A percentile compares a stretch with the other conserved stretches of the same genome.
These are phyloP conservation scores for Arge pagana DNA, from an alignment of 2,888 invertebrate genomes.

Conservation along the genomic window DNA sequence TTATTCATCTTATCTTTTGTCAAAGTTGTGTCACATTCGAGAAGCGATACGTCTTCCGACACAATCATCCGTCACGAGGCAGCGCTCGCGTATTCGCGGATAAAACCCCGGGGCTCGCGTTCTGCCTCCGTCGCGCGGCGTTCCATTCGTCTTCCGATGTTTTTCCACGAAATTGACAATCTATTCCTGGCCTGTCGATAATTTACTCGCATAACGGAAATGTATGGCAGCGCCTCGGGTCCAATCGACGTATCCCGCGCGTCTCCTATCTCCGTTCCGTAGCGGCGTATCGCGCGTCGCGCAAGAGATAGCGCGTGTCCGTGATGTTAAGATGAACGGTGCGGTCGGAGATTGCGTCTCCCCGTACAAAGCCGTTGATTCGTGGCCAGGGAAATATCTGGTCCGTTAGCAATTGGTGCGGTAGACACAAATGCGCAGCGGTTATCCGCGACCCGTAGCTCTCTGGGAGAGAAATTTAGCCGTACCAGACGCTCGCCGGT, in stretches of 20 bases:
- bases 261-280: no score
- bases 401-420: slow-evolving; percentile 15
- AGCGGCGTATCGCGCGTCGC: no score
- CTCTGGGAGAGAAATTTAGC: no score
- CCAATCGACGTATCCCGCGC: no score
- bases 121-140: slow-evolving; percentile 4
- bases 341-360: no score
- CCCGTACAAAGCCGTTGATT: no score
- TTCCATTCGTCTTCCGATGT: neutral
- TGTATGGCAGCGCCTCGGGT: neutral
- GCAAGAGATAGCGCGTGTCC: no score
- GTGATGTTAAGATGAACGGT: no score
- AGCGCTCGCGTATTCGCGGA: slow-evolving; percentile 3
- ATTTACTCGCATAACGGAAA: neutral
- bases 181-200: neutral
- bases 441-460: slow-evolving; percentile 7
- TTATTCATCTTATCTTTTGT: no score
- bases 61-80: slow-evolving; percentile 10
- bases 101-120: neutral
- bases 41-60: slow-evolving; percentile 6
- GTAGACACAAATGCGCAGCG: slow-evolving; percentile 15
- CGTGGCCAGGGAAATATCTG: slow-evolving; percentile 6
- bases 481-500: no score
- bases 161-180: neutral
- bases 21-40: no score